Evolutionary conservation across 2,797 vertebrate genomes (phyloP).

Genomic region (Alectoris magna): DNA sequence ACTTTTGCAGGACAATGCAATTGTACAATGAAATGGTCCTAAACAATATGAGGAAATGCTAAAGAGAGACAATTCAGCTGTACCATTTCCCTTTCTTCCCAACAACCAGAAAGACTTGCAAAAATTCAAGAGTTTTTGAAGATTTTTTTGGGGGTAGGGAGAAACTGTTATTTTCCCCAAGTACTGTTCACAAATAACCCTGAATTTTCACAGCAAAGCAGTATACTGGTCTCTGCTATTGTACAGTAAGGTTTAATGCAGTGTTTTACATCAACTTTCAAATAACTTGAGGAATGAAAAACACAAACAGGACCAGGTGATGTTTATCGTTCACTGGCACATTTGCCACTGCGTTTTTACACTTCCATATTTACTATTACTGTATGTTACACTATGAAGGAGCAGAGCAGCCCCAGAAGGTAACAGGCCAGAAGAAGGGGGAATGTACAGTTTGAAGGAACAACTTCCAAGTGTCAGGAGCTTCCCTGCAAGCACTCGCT

Average conservation of each 20-base stretch:
- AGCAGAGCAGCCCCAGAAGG: not conserved
- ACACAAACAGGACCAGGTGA: not conserved
- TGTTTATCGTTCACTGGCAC: not conserved
- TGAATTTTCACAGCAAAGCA: not conserved
- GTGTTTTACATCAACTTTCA: not conserved
- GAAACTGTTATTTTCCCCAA: not conserved
- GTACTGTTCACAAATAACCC: not conserved
- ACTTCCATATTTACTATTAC: not conserved
- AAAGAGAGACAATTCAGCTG: not conserved
- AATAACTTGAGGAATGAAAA: not conserved
- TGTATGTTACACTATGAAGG: rapidly evolving
- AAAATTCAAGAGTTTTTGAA: not conserved
- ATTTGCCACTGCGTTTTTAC: not conserved
- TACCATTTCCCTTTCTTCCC: not conserved
- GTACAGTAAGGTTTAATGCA: not conserved
- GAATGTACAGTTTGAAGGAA: not conserved
- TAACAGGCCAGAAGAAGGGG: not conserved
- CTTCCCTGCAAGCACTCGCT: not conserved
- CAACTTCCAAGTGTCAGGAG: not conserved
- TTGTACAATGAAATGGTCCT: not conserved
- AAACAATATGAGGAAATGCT: not conserved
- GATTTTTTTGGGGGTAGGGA: not conserved
- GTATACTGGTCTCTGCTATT: not conserved
- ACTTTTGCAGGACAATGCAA: not conserved
- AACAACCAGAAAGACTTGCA: not conserved